Evolutionary conservation across 2,113 vertebrate genomes (phyloP).

Genomic region (Tonatia bakeri): DNA sequence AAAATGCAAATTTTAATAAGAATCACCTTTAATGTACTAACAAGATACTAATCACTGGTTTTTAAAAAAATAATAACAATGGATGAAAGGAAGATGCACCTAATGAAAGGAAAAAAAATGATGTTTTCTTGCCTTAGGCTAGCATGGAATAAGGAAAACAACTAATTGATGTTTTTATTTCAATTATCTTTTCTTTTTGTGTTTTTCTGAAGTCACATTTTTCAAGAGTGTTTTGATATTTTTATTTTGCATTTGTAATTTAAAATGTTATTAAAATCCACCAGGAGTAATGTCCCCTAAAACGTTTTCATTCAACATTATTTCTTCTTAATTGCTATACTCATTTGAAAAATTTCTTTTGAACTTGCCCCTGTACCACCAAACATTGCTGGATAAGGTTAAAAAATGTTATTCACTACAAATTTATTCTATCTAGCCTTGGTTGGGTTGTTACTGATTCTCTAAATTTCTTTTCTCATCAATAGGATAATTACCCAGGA

Average conservation of each 20-base stretch:
- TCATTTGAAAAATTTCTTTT: conserved; percentile 23
- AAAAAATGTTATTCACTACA: not conserved
- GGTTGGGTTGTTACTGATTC: not conserved
- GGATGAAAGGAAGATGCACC: not conserved
- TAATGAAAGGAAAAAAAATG: not conserved
- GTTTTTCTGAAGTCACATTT: not conserved
- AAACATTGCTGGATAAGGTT: not conserved
- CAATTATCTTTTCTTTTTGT: conserved; percentile 6
- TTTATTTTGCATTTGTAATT: conserved; percentile 24
- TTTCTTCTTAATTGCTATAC: not conserved
- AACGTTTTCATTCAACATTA: not conserved
- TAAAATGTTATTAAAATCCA: conserved; percentile 34
- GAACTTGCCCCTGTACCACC: not conserved
- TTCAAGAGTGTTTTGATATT: conserved; percentile 27
- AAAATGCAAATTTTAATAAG: conserved; percentile 17
- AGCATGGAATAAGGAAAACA: not conserved
- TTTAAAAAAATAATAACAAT: not conserved
- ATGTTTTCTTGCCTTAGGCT: not conserved
- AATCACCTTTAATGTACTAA: not conserved
- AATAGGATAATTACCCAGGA: not conserved
- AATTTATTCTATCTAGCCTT: not conserved
- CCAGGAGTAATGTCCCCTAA: not conserved
- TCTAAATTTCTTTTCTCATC: not conserved
- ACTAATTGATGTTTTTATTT: not conserved
- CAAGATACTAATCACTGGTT: not conserved